These are phyloP conservation scores for Hypomesus transpacificus DNA, from an alignment of 2,113 vertebrate species.

Conservation along the genomic window DNA sequence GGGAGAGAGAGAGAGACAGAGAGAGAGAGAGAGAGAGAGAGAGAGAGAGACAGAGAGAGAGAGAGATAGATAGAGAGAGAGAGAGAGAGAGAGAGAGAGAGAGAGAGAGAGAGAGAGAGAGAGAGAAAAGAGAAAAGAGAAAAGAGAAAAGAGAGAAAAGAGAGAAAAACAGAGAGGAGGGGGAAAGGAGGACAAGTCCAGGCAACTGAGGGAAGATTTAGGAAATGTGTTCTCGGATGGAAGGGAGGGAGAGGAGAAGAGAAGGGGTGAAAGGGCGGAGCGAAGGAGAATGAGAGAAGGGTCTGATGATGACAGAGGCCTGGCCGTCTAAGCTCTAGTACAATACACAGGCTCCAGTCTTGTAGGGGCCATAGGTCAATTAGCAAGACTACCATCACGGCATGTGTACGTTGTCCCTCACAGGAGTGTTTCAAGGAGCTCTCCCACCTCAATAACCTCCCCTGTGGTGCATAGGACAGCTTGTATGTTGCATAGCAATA, in stretches of 20 bases:
- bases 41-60: slow-evolving; percentile 5
- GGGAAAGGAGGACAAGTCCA: not conserved
- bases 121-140: too few species aligned
- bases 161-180: not conserved
- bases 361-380: slow-evolving; percentile 34
- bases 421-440: not conserved
- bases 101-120: slow-evolving; percentile 1
- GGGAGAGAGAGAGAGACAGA: slow-evolving; percentile 4
- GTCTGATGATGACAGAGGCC: too few species aligned
- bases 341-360: slow-evolving; percentile 13
- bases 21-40: slow-evolving; percentile 1
- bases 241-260: not conserved
- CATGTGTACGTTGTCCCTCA: not conserved
- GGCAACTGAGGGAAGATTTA: too few species aligned
- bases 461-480: too few species aligned
- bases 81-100: not conserved
- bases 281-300: not conserved
- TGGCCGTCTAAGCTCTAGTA: not conserved
- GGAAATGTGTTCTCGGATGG: too few species aligned
- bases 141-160: too few species aligned
- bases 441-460: too few species aligned
- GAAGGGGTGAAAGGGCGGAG: not conserved
- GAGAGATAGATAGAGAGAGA: not conserved
- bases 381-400: slow-evolving; percentile 22
- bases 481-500: too few species aligned